A percentile compares a stretch with the other conserved stretches of the same genome.
Conservation (phyloP, 2,797 vertebrate genomes). For the Apodemus agrarius region DNA sequence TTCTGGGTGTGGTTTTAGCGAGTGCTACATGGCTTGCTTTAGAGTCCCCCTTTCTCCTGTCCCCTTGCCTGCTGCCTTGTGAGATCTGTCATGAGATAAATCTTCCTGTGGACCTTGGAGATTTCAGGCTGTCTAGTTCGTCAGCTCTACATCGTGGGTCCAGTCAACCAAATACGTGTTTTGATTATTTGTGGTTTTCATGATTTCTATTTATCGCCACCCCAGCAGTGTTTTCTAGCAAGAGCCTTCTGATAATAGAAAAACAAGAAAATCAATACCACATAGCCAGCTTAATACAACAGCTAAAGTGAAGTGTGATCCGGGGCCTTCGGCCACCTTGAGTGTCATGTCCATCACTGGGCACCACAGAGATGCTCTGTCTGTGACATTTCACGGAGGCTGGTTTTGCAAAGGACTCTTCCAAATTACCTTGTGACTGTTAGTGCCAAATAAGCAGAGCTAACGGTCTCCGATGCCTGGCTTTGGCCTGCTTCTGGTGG, state of each 20-base stretch:
- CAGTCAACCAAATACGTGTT: neutral
- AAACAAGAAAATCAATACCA: slow-evolving; percentile 56
- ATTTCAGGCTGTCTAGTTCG: neutral
- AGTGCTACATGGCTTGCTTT: neutral
- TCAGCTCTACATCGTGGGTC: neutral
- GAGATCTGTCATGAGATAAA: neutral
- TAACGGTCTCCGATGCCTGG: no score
- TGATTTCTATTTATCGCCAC: slow-evolving; percentile 20
- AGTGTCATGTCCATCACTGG: neutral
- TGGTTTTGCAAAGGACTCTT: neutral
- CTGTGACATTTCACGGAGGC: neutral
- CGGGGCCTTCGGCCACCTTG: neutral
- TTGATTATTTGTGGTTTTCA: slow-evolving; percentile 25
- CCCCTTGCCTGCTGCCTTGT: neutral
- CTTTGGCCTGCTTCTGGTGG: no score
- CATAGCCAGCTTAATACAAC: neutral
- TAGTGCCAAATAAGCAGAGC: neutral
- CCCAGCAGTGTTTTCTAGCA: neutral
- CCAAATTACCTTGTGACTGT: neutral
- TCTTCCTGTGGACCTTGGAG: neutral
- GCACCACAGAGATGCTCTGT: neutral
- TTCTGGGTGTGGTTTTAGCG: neutral
- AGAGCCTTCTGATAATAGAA: slow-evolving; percentile 36
- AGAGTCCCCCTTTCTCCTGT: neutral
- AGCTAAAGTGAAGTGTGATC: neutral